Percentiles rank a stretch among this genome's conserved stretches.
Evolutionary conservation across 2,888 invertebrate species (phyloP).

Genomic region (Troglohyphantes excavatus): DNA sequence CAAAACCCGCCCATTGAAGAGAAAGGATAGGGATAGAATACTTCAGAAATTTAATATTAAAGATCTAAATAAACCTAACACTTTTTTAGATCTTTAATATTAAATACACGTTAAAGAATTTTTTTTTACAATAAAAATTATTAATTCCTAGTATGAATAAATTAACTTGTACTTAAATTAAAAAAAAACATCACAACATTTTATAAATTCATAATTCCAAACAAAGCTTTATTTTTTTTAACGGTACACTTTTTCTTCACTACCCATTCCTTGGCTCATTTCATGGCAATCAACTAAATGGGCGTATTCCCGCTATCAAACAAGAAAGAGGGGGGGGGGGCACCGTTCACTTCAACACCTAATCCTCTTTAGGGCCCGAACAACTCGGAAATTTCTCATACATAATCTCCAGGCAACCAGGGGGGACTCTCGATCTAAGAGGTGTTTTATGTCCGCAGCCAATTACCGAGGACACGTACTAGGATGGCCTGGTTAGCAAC

Average conservation of each 20-base stretch:
- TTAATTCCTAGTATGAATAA: too few relatives aligned
- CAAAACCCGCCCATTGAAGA: too few relatives aligned
- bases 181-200: too few relatives aligned
- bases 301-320: constrained; percentile 3
- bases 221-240: too few relatives aligned
- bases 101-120: too few relatives aligned
- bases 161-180: too few relatives aligned
- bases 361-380: constrained; percentile 60
- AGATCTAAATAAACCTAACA: too few relatives aligned
- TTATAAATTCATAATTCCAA: too few relatives aligned
- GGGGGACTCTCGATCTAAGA: constrained; percentile 28
- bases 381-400: constrained; percentile 53
- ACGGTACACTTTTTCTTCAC: background rate
- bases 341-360: constrained; percentile 4
- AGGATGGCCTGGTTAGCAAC: background rate
- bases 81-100: too few relatives aligned
- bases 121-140: too few relatives aligned
- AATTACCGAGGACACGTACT: constrained; percentile 44
- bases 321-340: background rate
- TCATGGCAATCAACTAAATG: constrained; percentile 48
- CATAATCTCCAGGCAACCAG: constrained; percentile 50
- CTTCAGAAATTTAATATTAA: too few relatives aligned
- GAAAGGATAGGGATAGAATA: too few relatives aligned
- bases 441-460: constrained; percentile 53
- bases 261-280: background rate